phyloP scores from a whole-genome alignment of 2,888 invertebrate genomes.

The Euproctis similis region DNA sequence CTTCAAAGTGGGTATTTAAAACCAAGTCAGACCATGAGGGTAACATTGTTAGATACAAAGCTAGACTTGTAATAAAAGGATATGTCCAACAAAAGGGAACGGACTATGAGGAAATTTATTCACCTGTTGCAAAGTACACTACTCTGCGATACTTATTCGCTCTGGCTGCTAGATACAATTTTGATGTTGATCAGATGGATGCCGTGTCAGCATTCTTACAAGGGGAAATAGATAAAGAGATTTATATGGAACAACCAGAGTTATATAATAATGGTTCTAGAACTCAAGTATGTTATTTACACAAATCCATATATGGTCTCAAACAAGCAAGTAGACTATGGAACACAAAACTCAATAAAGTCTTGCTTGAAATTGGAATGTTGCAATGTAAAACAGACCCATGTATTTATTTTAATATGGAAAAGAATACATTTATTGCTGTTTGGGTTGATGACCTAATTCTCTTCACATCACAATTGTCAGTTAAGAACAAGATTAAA shows the following conservation, averaged over 20 bases:
- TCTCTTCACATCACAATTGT: conserved; percentile 10
- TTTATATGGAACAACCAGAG: conserved; percentile 7
- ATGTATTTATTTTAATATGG: conserved; percentile 23
- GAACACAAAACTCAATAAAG: conserved; percentile 15
- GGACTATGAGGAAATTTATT: conserved; percentile 1
- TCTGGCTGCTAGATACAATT: conserved; percentile 5
- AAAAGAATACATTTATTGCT: conserved; percentile 14
- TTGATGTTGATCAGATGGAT: conserved; percentile 9
- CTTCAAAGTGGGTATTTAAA: conserved; percentile 1
- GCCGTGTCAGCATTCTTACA: conserved; percentile 9
- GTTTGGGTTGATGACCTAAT: conserved; percentile 22
- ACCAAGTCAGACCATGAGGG: not conserved
- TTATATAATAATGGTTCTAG: conserved; percentile 3
- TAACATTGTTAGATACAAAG: not conserved
- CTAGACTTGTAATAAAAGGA: conserved; percentile 1
- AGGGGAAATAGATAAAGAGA: conserved; percentile 10
- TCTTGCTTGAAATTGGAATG: conserved; percentile 17
- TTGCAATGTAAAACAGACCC: conserved; percentile 18
- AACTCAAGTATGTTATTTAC: not conserved
- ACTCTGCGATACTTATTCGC: conserved; percentile 6
- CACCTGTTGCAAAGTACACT: conserved; percentile 3
- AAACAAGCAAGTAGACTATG: conserved; percentile 14
- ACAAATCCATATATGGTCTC: conserved; percentile 1
- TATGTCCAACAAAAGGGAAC: conserved; percentile 1
- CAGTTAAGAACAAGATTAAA: conserved; percentile 5